Conservation (phyloP, 2,113 vertebrate species). For the Copsychus sechellarum region DNA sequence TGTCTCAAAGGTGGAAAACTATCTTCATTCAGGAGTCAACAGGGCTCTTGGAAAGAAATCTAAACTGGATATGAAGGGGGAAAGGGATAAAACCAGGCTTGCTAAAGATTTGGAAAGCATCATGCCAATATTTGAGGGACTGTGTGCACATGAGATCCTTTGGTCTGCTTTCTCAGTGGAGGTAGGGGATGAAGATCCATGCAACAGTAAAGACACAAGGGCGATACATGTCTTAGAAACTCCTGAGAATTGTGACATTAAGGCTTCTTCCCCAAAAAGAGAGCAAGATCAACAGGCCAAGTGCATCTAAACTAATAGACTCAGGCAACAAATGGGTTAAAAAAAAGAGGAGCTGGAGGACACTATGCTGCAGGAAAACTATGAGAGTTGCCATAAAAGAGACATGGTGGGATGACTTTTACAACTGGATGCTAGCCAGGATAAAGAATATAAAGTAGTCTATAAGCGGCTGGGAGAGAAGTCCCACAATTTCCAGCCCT, state of each 20-base stretch:
- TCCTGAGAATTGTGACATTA: background rate
- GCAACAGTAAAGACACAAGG: background rate
- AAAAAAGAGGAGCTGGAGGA: background rate
- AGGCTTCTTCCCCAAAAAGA: accelerated
- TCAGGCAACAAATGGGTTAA: background rate
- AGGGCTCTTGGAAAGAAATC: background rate
- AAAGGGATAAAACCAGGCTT: background rate
- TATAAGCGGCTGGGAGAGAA: background rate
- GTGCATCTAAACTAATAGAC: background rate
- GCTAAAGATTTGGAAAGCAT: background rate
- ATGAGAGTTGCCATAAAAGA: background rate
- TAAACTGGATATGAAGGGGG: background rate
- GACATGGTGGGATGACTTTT: background rate
- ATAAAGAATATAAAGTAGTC: background rate
- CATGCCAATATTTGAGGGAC: background rate
- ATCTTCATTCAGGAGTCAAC: background rate
- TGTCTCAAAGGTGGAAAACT: background rate
- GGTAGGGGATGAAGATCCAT: too few species aligned
- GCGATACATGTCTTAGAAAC: background rate
- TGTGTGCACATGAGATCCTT: background rate
- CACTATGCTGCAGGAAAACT: background rate
- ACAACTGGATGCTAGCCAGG: background rate
- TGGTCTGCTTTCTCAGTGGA: background rate
- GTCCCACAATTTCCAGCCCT: background rate
- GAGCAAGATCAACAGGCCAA: background rate